Conservation (phyloP, 2,113 vertebrate genomes). For the Myocastor coypus region DNA sequence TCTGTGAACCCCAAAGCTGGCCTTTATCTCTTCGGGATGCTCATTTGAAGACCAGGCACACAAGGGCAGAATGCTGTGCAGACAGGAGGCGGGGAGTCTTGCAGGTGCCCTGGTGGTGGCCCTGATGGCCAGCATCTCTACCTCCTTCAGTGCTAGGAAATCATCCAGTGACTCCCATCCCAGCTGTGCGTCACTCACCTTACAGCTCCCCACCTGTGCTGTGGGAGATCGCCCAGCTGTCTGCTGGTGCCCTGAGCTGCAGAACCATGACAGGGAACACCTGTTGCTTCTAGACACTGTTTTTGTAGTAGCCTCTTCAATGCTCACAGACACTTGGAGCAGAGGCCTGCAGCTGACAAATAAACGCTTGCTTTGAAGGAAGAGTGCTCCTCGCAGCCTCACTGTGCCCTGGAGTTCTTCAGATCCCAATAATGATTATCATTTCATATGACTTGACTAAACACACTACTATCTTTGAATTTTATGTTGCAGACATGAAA, state of each 20-base stretch:
- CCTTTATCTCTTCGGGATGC: neutral
- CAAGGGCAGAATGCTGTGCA: neutral
- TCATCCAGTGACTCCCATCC: no score
- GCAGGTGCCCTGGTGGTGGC: neutral
- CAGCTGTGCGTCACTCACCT: no score
- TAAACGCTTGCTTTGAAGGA: neutral
- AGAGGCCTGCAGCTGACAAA: neutral
- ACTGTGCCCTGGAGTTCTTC: neutral
- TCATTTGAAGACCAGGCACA: neutral
- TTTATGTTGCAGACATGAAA: neutral
- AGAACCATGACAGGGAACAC: neutral
- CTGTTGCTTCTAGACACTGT: neutral
- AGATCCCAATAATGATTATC: neutral
- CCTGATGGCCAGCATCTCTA: no score
- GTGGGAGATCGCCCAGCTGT: neutral
- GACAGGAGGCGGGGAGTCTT: neutral
- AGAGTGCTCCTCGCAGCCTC: neutral
- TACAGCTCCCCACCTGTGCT: rapidly evolving
- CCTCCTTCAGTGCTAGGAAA: neutral
- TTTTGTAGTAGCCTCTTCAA: rapidly evolving
- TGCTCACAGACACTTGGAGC: neutral
- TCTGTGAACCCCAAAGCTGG: neutral
- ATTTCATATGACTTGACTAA: neutral
- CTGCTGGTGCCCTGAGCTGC: neutral
- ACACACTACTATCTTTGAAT: neutral